Conservation (phyloP, 2,888 invertebrate genomes). For the Alentia gelatinosa region DNA sequence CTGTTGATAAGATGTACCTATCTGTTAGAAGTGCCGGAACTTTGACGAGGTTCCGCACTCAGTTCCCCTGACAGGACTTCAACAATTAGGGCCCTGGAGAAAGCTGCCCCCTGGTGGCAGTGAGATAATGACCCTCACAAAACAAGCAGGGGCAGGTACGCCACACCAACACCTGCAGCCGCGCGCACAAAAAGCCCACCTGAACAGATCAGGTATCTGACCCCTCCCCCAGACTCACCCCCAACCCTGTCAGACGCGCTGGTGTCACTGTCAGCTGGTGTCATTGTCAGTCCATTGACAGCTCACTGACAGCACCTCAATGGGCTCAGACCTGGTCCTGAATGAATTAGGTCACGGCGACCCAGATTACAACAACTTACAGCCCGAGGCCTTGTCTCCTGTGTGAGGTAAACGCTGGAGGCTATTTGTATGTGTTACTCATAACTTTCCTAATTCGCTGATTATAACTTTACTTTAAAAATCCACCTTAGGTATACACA, state of each 20-base stretch:
- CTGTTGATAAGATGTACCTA: too few species aligned
- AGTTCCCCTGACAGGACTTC: too few species aligned
- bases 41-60: too few species aligned
- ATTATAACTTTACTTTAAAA: too few species aligned
- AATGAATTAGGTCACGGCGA: background rate
- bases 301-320: background rate
- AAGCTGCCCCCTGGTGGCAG: background rate
- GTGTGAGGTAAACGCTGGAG: too few species aligned
- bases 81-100: too few species aligned
- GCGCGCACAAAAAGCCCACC: background rate
- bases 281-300: background rate
- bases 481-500: too few species aligned
- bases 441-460: too few species aligned
- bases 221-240: background rate
- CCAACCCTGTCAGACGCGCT: background rate
- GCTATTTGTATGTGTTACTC: too few species aligned
- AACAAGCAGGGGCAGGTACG: background rate
- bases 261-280: background rate
- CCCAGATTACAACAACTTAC: background rate
- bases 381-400: too few species aligned
- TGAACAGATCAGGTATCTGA: background rate
- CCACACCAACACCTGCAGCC: background rate
- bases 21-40: too few species aligned
- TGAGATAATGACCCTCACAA: background rate
- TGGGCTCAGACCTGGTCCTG: background rate